phyloP scores from a whole-genome alignment of 2,888 invertebrate species.

The Pecten maximus region DNA sequence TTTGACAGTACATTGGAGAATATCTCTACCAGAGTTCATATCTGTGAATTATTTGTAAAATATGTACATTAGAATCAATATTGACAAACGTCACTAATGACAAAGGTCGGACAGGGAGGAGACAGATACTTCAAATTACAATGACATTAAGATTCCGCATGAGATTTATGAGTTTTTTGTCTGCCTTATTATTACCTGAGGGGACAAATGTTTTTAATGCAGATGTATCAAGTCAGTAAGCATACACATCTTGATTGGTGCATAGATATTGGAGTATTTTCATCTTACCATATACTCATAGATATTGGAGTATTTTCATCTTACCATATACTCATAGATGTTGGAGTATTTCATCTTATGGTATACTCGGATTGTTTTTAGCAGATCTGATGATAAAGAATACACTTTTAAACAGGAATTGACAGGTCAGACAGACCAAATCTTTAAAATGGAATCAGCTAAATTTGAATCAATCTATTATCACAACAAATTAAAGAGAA shows the following conservation, averaged over 20 bases:
- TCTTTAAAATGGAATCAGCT: not conserved
- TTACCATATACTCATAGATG: too few relatives aligned
- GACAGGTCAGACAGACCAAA: not conserved
- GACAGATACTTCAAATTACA: not conserved
- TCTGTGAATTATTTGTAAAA: not conserved
- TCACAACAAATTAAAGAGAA: not conserved
- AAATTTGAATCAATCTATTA: not conserved
- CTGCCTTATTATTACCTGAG: not conserved
- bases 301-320: conserved; percentile 4
- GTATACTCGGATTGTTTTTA: not conserved
- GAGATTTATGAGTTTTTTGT: conserved; percentile 5
- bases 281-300: not conserved
- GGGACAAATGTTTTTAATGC: not conserved
- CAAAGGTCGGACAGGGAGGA: not conserved
- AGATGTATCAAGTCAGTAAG: not conserved
- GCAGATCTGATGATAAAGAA: not conserved
- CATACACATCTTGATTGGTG: not conserved
- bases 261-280: conserved; percentile 9
- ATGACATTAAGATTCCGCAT: not conserved
- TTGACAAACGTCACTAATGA: not conserved
- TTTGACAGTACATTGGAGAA: not conserved
- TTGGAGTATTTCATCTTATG: not conserved
- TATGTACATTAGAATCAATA: not conserved
- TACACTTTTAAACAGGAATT: not conserved
- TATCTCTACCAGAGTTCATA: not conserved